phyloP scores from a whole-genome alignment of 1,140 invertebrate genomes.

The Pseudomyrmex flavicornis region DNA sequence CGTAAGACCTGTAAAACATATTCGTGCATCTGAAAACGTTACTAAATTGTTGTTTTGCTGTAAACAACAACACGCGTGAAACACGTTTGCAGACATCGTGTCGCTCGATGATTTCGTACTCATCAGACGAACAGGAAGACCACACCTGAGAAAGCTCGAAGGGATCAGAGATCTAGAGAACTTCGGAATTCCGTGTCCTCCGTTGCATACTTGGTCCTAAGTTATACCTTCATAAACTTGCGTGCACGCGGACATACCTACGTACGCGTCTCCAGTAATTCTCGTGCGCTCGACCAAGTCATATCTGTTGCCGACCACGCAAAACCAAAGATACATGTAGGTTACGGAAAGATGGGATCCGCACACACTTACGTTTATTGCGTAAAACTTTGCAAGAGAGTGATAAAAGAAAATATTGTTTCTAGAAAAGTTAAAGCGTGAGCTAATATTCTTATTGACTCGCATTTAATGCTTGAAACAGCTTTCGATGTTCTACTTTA shows the following conservation, averaged over 20 bases:
- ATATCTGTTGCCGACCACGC: conserved; percentile 72
- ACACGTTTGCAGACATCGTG: conserved; percentile 13
- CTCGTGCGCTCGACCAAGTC: conserved; percentile 37
- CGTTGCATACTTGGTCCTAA: conserved; percentile 76
- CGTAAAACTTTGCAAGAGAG: conserved; percentile 27
- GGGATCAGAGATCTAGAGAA: conserved; percentile 32
- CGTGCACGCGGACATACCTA: conserved; percentile 68
- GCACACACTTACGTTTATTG: background rate
- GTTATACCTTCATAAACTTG: conserved; percentile 79
- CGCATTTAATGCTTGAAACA: too few relatives aligned
- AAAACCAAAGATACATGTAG: conserved; percentile 36
- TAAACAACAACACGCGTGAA: background rate
- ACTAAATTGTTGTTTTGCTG: conserved; percentile 19
- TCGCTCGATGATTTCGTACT: background rate
- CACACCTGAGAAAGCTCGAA: background rate
- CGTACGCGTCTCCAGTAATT: conserved; percentile 66
- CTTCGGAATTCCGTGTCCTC: conserved; percentile 67
- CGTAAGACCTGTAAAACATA: background rate
- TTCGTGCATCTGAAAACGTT: background rate
- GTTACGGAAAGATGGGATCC: conserved; percentile 26
- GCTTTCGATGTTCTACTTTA: background rate
- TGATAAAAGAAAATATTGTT: background rate
- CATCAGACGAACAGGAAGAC: background rate
- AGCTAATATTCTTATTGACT: too few relatives aligned
- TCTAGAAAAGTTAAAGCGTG: too few relatives aligned